Evolutionary conservation across 2,888 invertebrate species (phyloP), one percentile per base, ranked within the genome.

Genomic region (Seira sanloemensis): DNA sequence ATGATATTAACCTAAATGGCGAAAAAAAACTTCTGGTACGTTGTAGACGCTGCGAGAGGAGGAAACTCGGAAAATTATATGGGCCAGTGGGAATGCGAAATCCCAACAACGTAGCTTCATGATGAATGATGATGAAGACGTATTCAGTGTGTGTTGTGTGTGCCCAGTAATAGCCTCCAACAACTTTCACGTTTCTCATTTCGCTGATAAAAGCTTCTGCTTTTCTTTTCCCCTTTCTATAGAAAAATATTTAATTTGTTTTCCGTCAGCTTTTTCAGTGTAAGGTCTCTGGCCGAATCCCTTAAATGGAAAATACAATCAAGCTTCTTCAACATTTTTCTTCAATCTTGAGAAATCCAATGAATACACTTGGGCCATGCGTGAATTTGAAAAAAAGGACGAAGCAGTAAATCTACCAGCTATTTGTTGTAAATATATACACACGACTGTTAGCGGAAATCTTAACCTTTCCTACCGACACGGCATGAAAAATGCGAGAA

Each of bases 1-100:
- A 58, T 62, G 62, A 62, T 62, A 62, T 62, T 62, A 62, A 62
- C 62, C 62, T n/a, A 62, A 62, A 21, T 62, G 62, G n/a, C 50
- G 4, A 37, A 7, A 12, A 58, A 7, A 62, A 62, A 62, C 12
- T 62, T n/a, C 21, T 21, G 21, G 2, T 62, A 5, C 2, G 23
- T 23, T 2, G 2, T 9, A 62, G 21, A 9, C 62, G 37, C 37
- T 12, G 37, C 50, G 23, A 62, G 19, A 62, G 5, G 19, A 7
- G 7, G 62, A 62, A 37, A 12, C 37, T 37, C 12, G 37, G 37
- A 37, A 37, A 37, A 37, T 37, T 9, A 62, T 21, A 21, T n/a
- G 62, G 62, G 62, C 7, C 58, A 62, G 62, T 62, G 62, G 62
- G 62, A 62, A 37, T 37, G 62, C 2, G 21, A 62, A 21, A 19